Conservation (phyloP, 1,140 invertebrate species). For the Tribolium madens region DNA sequence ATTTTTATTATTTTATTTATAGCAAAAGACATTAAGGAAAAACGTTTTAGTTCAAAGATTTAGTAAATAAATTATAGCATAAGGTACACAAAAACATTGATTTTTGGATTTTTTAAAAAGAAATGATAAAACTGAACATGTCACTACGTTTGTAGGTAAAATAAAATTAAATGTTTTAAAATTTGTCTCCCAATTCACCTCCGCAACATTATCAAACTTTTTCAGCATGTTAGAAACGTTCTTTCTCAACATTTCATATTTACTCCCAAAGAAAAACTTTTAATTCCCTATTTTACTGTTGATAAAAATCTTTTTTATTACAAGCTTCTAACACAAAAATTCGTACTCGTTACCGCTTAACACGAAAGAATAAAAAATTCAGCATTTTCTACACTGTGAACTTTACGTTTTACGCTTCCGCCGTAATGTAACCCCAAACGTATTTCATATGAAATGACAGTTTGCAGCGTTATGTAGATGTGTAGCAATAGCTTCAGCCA, state of each 20-base stretch:
- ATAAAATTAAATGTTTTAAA: background rate
- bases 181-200: background rate
- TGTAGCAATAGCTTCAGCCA: slow-evolving; percentile 7
- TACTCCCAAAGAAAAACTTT: background rate
- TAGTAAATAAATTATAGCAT: background rate
- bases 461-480: slow-evolving; percentile 25
- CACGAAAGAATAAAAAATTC: background rate
- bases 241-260: background rate
- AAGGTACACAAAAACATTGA: too few species aligned
- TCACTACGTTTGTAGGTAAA: background rate
- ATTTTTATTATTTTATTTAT: too few species aligned
- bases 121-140: too few species aligned
- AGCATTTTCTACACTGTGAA: background rate
- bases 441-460: slow-evolving; percentile 23
- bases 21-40: too few species aligned
- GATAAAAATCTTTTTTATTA: background rate
- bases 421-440: slow-evolving; percentile 3
- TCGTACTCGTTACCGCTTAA: background rate
- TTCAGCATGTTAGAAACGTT: background rate
- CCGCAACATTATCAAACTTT: background rate
- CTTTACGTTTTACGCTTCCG: background rate
- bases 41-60: too few species aligned
- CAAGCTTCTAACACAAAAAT: background rate
- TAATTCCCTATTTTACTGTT: background rate
- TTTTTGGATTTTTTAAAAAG: too few species aligned